A percentile compares a stretch with the other conserved stretches of the same genome.
Conservation (phyloP, 35 echinoderm and acorn worm genomes). For the Anneissia japonica region DNA sequence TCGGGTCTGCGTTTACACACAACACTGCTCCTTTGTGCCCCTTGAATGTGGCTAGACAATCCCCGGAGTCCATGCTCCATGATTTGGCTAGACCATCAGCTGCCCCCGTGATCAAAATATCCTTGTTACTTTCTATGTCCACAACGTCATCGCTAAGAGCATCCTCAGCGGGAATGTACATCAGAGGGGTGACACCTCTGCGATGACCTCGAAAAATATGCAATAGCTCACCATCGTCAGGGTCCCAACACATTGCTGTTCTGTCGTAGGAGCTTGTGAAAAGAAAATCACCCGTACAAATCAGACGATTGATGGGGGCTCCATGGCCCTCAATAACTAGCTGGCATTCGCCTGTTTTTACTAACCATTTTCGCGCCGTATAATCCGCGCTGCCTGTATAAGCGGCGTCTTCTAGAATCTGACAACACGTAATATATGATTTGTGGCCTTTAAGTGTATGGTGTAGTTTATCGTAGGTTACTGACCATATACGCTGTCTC, state of each 20-base stretch:
- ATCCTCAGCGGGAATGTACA: slow-evolving; percentile 98
- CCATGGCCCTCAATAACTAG: slow-evolving; percentile 76
- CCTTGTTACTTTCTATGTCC: slow-evolving; percentile 88
- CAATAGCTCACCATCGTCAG: slow-evolving; percentile 90
- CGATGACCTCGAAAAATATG: slow-evolving; percentile 95
- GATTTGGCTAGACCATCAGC: slow-evolving; percentile 87
- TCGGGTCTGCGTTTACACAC: slow-evolving; percentile 73
- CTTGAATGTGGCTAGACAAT: slow-evolving; percentile 61
- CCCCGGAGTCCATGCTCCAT: slow-evolving; percentile 98
- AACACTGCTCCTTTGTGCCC: slow-evolving; percentile 86
- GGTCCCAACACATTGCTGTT: slow-evolving; percentile 99
- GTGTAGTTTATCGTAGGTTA: background rate
- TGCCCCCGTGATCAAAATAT: slow-evolving; percentile 81
- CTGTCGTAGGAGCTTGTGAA: slow-evolving; percentile 96
- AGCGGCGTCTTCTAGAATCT: slow-evolving; percentile 66
- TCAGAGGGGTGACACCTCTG: slow-evolving; percentile 87
- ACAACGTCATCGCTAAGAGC: slow-evolving; percentile 90
- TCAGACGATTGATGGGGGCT: slow-evolving; percentile 76
- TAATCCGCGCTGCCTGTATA: slow-evolving; percentile 86
- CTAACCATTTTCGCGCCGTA: slow-evolving; percentile 73
- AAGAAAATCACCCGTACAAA: slow-evolving; percentile 93
- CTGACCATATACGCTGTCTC: slow-evolving; percentile 45
- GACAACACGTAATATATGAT: slow-evolving; percentile 74
- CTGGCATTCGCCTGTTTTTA: slow-evolving; percentile 52
- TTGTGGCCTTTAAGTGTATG: slow-evolving; percentile 68